Base-by-base conservation (phyloP, 2,797 vertebrate species). In the Acridotheres tristis region DNA sequence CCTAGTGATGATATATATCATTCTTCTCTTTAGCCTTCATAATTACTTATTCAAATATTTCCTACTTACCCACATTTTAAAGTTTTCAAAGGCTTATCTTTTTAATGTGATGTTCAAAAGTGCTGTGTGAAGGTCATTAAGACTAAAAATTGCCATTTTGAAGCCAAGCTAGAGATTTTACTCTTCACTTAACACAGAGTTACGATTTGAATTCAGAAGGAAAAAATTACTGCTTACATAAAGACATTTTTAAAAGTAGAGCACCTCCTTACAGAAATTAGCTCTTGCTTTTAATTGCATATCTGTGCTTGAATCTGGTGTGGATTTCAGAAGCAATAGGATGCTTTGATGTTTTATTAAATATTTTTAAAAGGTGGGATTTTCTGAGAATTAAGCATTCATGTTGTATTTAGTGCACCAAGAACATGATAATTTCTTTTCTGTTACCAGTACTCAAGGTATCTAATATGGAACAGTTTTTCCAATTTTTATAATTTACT, bases 261-360 rank as follows among this genome's bases (percentile, higher is more conserved):
- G 78, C 90, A 95, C 84, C 67, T 96, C 94, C 94, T 96, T 95
- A 89, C 80, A 97, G 96, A 95, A 97, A 97, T 97, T 97, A 97
- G 86, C 95, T 94, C 96, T 96, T 96, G 96, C 94, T 97, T 97
- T 96, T 98, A 97, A 98, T 98, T 97, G 95, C 95, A 54, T 96
- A 91, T 96, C 95, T 90, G 91, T 96, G 73, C 90, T 97, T 94
- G 80, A 94, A 96, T 95, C 92, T 97, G 80, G 66, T 97, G 81
- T 96, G 95, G 88, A 94, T 97, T 97, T 98, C 96, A 97, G 96
- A 98, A 97, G 95, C 93, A 95, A 91, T 75, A 40, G 85, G 59
- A 82, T 93, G 88, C 96, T 97, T 97, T 98, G 97, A 97, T 97
- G 96, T 97, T 98, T 97, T 97, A 97, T 97, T 97, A 97, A 91